Evolutionary conservation across 1,140 invertebrate species (phyloP).

Genomic region (Idris sp.): DNA sequence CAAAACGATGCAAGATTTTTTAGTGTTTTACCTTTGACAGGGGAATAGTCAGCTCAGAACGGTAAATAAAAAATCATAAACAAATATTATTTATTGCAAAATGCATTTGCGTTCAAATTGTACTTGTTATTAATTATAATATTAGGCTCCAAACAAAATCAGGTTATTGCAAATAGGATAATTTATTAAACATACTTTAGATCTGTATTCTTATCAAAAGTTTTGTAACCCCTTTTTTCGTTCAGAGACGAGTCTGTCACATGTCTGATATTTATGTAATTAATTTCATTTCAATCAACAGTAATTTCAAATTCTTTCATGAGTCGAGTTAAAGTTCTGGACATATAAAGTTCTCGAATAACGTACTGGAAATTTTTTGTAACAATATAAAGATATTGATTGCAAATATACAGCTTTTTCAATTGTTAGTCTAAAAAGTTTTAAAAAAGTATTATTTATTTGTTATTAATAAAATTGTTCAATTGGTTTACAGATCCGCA

Average conservation of each 20-base stretch:
- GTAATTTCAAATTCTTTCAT: slow-evolving; percentile 74
- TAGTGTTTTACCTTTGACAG: too few species aligned
- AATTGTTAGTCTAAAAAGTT: slow-evolving; percentile 47
- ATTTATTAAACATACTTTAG: too few species aligned
- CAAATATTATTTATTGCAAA: slow-evolving; percentile 29
- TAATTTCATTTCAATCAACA: slow-evolving; percentile 62
- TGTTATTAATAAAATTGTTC: slow-evolving; percentile 67
- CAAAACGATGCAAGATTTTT: slow-evolving; percentile 26
- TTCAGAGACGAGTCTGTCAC: too few species aligned
- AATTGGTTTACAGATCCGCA: slow-evolving; percentile 76
- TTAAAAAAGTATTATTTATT: slow-evolving; percentile 14
- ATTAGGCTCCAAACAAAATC: slow-evolving; percentile 44
- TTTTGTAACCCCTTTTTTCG: slow-evolving; percentile 57
- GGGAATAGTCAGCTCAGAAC: slow-evolving; percentile 55
- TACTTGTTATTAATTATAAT: slow-evolving; percentile 26
- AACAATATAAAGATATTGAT: slow-evolving; percentile 43
- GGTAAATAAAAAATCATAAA: slow-evolving; percentile 54
- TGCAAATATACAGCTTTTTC: slow-evolving; percentile 48
- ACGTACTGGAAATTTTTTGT: slow-evolving; percentile 51
- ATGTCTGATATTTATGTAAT: slow-evolving; percentile 38
- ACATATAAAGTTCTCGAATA: too few species aligned
- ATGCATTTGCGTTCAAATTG: slow-evolving; percentile 46
- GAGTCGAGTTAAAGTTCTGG: slow-evolving; percentile 70
- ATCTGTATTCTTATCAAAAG: slow-evolving; percentile 41
- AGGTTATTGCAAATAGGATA: slow-evolving; percentile 53